phyloP scores from a whole-genome alignment of 2,888 invertebrate species.

The Urechis unicinctus region DNA sequence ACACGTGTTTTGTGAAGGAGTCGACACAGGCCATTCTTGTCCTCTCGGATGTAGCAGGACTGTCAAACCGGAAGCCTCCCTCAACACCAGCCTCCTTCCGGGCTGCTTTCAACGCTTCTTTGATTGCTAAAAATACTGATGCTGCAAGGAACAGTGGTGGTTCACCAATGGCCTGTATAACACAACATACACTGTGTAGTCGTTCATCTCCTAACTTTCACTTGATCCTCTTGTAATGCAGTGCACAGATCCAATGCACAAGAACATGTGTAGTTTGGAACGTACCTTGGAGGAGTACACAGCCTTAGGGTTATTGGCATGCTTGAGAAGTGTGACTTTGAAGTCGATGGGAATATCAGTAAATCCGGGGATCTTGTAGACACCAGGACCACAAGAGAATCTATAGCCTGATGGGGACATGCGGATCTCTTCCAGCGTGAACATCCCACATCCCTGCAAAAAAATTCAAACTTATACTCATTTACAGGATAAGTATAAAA shows the following conservation, averaged over 20 bases:
- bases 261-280: neutral
- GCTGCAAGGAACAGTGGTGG: conserved; percentile 86
- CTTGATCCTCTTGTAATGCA: neutral
- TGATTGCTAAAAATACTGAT: conserved; percentile 84
- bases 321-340: conserved; percentile 84
- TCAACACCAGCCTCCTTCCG: conserved; percentile 66
- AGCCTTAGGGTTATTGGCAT: conserved; percentile 81
- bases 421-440: conserved; percentile 81
- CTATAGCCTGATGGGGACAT: conserved; percentile 77
- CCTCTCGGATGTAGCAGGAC: conserved; percentile 82
- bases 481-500: too few species aligned
- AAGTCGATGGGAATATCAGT: conserved; percentile 86
- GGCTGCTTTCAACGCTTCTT: conserved; percentile 71
- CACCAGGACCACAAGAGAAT: conserved; percentile 82
- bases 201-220: too few species aligned
- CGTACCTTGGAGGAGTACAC: conserved; percentile 89
- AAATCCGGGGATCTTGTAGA: conserved; percentile 89
- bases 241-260: neutral
- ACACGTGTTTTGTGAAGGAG: conserved; percentile 69
- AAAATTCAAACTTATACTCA: too few species aligned
- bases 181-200: too few species aligned
- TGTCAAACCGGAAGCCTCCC: conserved; percentile 61
- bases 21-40: conserved; percentile 87
- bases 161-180: conserved; percentile 81
- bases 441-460: conserved; percentile 79